Base-by-base conservation (phyloP, 2,888 invertebrate genomes). In the Hydraecia micacea region DNA sequence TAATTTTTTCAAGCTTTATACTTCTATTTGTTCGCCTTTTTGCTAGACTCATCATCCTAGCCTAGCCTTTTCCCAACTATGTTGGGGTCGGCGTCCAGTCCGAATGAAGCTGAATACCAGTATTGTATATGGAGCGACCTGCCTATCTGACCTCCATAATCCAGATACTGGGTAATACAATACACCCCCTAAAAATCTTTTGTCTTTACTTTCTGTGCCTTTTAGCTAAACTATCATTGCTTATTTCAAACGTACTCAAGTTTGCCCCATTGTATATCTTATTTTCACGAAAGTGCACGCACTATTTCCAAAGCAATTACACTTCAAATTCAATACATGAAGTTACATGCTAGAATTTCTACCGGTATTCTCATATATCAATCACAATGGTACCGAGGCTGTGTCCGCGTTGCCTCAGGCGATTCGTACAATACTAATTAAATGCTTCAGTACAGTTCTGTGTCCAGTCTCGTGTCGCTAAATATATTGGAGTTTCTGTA, bases 381-480 rank as follows among this genome's bases (percentile, higher is more conserved):
- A 89, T 89, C 89, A 90, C 89, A 84, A 81, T 85, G 83, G 85
- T 78, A 85, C 86, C 77, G 76, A 86, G 79, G 79, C 81, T 55
- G 71, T 60, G 81, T 80, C 73, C 81, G 58, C 75, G 81, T 81
- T 68, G 91, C 93, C 87, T 80, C 77, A 79, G 91, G 93, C 91
- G 81, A 93, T 90, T 88, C 88, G 86, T 90, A 91, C 92, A 92
- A 93, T 93, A 91, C 91, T 93, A 93, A 93, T 93, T 93, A 93
- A 93, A 93, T 91, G 92, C 91, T 90, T 89, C 79, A 85, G 88
- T 88, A 83, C 84, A 79, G 83, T 66, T 68, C 86, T 84, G 63
- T 83, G 81, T 76, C 76, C 69, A 52, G 81, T 67, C 79, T 79
- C 78, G 72, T 86, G 83, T 86, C 71, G 46, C 65, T 82, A 81